A percentile compares a stretch with the other conserved stretches of the same genome.
phyloP scores from a whole-genome alignment of 2,888 invertebrate species.

The Megamerina dolium region DNA sequence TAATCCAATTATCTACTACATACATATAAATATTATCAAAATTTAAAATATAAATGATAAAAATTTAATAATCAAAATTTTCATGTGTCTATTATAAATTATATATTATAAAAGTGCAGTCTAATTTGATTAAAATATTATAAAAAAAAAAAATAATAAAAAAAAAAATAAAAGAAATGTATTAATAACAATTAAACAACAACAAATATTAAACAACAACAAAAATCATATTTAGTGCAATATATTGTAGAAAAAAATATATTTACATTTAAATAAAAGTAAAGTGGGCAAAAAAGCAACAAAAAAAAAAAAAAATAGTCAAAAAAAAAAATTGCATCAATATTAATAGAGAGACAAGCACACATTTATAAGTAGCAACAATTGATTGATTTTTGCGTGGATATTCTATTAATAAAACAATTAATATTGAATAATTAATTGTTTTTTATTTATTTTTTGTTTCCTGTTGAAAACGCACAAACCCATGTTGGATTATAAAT shows the following conservation, averaged over 20 bases:
- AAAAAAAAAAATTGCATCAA: background rate
- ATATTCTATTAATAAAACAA: too few species aligned
- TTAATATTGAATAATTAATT: too few species aligned
- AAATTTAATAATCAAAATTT: background rate
- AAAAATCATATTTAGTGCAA: too few species aligned
- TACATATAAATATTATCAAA: background rate
- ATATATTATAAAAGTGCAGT: too few species aligned
- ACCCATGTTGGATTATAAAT: conserved; percentile 49
- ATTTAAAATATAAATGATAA: background rate
- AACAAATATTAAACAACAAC: background rate
- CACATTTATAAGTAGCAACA: conserved; percentile 1
- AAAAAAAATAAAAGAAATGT: conserved; percentile 1
- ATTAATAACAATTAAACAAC: background rate
- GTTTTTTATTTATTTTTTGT: too few species aligned
- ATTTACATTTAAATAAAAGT: too few species aligned
- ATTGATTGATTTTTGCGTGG: conserved; percentile 27
- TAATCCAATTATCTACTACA: too few species aligned
- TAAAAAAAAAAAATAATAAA: background rate
- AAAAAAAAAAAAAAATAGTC: background rate
- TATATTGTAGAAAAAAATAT: too few species aligned
- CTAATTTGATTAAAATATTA: too few species aligned
- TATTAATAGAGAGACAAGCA: background rate
- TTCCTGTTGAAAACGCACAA: conserved; percentile 36
- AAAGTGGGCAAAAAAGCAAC: too few species aligned
- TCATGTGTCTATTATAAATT: background rate